Percentiles rank a stretch among this genome's conserved stretches.
Conservation (phyloP, 2,888 invertebrate genomes). For the Clusia tigrina region DNA sequence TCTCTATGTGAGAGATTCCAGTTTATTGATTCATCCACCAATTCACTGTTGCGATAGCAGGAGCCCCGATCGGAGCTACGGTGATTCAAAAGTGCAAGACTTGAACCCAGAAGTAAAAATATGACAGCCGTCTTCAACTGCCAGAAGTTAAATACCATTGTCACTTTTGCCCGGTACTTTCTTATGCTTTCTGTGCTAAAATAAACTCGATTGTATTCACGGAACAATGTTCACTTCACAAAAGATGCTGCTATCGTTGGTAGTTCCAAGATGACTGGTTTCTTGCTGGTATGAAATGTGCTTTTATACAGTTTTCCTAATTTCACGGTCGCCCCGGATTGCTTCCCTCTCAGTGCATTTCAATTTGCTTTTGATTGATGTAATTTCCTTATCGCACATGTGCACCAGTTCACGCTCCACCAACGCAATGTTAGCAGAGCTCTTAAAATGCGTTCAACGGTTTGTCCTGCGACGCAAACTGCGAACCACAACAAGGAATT, state of each 20-base stretch:
- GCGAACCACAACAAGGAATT: no score
- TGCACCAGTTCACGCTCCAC: constrained; percentile 36
- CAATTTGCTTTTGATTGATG: constrained; percentile 40
- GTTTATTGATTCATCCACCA: not conserved
- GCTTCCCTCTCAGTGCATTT: constrained; percentile 36
- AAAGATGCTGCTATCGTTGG: no score
- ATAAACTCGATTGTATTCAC: not conserved
- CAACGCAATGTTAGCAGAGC: constrained; percentile 10
- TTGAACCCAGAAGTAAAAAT: constrained; percentile 39
- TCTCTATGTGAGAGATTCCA: not conserved
- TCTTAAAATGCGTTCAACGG: no score
- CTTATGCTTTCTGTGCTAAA: constrained; percentile 3
- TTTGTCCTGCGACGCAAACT: no score
- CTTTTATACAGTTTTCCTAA: constrained; percentile 37
- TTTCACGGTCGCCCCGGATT: not conserved
- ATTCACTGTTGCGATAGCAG: constrained; percentile 25
- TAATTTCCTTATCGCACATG: constrained; percentile 43
- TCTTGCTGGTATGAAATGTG: constrained; percentile 12
- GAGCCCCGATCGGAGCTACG: constrained; percentile 29
- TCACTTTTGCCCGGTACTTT: constrained; percentile 19
- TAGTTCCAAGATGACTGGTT: constrained; percentile 34
- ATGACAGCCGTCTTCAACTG: constrained; percentile 45
- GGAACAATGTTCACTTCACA: not conserved
- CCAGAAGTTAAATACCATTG: constrained; percentile 45
- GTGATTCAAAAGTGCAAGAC: constrained; percentile 33